These are phyloP conservation scores for Rhabdornis inornatus DNA, from an alignment of 2,113 vertebrate genomes.

Conservation along the genomic window DNA sequence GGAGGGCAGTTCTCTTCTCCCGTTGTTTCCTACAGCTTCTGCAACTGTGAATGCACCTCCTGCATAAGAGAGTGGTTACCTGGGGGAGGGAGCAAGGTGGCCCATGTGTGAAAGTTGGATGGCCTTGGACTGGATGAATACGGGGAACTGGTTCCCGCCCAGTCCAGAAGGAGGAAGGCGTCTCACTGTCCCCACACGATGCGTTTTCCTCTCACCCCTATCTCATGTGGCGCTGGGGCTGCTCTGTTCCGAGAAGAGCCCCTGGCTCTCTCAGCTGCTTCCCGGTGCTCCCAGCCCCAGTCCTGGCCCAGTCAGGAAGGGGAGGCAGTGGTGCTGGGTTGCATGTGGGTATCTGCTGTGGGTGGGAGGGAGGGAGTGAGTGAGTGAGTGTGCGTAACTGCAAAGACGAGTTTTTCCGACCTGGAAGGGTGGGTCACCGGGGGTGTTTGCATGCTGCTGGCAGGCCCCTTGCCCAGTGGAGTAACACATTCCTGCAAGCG, in stretches of 20 bases:
- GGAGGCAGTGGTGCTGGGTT: background rate
- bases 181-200: background rate
- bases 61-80: background rate
- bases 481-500: background rate
- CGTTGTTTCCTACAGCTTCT: rapidly evolving
- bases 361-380: background rate
- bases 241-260: background rate
- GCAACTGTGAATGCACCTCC: background rate
- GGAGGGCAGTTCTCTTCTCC: background rate
- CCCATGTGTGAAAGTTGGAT: background rate
- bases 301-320: rapidly evolving
- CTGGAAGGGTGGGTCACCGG: slow-evolving; percentile 8
- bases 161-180: background rate
- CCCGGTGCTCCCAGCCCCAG: background rate
- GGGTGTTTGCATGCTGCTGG: slow-evolving; percentile 26
- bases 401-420: slow-evolving; percentile 45
- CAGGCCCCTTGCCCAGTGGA: slow-evolving; percentile 54
- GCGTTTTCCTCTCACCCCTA: rapidly evolving
- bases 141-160: background rate
- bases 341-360: background rate
- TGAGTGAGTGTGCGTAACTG: background rate
- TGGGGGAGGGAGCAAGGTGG: rapidly evolving
- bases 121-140: background rate
- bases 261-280: background rate
- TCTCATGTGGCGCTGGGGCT: rapidly evolving